Evolutionary conservation across 2,797 vertebrate genomes (phyloP).

Genomic region (Dallia pectoralis): DNA sequence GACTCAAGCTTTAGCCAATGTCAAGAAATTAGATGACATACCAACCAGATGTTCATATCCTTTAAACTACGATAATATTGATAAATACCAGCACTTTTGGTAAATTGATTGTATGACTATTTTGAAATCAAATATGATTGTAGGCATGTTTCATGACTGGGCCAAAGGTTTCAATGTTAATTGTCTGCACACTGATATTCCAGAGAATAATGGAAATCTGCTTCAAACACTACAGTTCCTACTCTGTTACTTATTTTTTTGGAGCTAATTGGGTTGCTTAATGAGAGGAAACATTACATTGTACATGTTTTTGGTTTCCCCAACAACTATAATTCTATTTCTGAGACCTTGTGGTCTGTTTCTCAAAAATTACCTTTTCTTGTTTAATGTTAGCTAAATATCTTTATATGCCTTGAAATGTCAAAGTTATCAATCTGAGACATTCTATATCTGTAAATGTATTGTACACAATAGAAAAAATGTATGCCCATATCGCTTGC

Average conservation of each 20-base stretch:
- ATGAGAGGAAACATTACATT: neutral
- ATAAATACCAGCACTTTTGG: no score
- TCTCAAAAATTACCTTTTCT: neutral
- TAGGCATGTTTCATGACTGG: no score
- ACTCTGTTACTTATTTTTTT: neutral
- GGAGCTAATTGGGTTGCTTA: neutral
- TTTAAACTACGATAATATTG: no score
- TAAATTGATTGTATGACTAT: no score
- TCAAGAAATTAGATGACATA: no score
- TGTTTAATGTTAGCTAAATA: neutral
- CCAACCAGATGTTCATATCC: no score
- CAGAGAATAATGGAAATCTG: neutral
- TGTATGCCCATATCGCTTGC: no score
- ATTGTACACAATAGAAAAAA: no score
- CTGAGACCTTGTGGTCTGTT: neutral
- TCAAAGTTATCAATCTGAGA: neutral
- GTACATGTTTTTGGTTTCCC: neutral
- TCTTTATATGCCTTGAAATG: neutral
- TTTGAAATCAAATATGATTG: no score
- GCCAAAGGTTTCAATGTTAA: neutral
- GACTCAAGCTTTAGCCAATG: no score
- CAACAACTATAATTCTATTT: neutral
- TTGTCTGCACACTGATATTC: neutral
- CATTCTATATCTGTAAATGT: no score
- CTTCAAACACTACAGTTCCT: neutral